Conservation (phyloP, 1,140 invertebrate genomes). For the Tetramorium alpestre region DNA sequence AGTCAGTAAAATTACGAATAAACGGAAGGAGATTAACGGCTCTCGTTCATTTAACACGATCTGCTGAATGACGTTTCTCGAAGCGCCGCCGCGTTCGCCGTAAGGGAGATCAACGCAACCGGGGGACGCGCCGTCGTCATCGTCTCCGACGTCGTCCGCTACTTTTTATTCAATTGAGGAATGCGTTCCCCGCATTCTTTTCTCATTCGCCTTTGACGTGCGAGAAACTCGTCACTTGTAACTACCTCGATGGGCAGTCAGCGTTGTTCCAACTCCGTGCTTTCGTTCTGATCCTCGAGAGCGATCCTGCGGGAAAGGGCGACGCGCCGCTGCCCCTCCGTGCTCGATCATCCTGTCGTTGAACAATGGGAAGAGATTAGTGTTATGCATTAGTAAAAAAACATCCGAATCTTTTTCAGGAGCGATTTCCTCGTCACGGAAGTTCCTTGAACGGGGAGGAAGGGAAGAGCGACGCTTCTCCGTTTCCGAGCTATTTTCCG, state of each 20-base stretch:
- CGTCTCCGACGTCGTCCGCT: not conserved
- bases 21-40: slow-evolving; percentile 65
- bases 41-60: slow-evolving; percentile 61
- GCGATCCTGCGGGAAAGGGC: not conserved
- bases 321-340: not conserved
- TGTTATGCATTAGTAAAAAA: not conserved
- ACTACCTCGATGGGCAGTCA: slow-evolving; percentile 64
- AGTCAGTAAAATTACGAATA: slow-evolving; percentile 75
- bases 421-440: not conserved
- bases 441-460: not conserved
- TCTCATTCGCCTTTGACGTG: slow-evolving; percentile 77
- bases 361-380: not conserved
- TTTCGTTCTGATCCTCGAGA: slow-evolving; percentile 52
- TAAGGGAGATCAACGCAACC: not conserved
- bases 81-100: slow-evolving; percentile 1
- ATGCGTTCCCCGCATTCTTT: slow-evolving; percentile 34
- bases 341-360: not conserved
- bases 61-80: slow-evolving; percentile 23
- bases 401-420: not conserved
- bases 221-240: slow-evolving; percentile 52
- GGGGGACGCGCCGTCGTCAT: not conserved
- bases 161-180: not conserved
- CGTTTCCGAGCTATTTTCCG: not conserved
- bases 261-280: slow-evolving; percentile 37
- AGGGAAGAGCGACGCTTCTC: not conserved